A percentile compares a stretch with the other conserved stretches of the same genome.
These are phyloP conservation scores for Tamias sibiricus DNA, from an alignment of 2,113 vertebrate species.

Conservation along the genomic window DNA sequence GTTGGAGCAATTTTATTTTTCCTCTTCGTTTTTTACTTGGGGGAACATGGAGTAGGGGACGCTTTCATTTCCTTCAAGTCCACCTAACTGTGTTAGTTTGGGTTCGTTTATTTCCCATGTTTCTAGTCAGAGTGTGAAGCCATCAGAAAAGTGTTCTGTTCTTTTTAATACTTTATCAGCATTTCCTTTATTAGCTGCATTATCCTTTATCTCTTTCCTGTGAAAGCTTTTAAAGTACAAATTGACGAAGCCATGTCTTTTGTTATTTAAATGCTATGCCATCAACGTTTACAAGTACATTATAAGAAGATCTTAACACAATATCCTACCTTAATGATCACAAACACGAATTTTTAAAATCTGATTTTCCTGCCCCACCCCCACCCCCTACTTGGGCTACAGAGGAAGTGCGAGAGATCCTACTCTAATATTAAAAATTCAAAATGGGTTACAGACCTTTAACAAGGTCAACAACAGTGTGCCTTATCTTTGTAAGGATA, in stretches of 20 bases:
- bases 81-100: constrained; percentile 29
- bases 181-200: constrained; percentile 57
- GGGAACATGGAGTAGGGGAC: fast-evolving
- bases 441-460: not conserved
- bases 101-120: not conserved
- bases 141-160: not conserved
- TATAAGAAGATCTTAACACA: constrained; percentile 43
- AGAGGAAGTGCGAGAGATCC: not conserved
- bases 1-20: constrained; percentile 27
- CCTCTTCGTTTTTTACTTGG: constrained; percentile 55
- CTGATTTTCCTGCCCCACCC: not conserved
- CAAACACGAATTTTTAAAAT: not conserved
- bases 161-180: constrained; percentile 61
- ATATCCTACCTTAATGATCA: not conserved
- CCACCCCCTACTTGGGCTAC: not conserved
- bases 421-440: not conserved
- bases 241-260: constrained; percentile 57
- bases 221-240: constrained; percentile 69
- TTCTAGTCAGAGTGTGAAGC: not conserved
- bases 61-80: constrained; percentile 30
- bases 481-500: not conserved
- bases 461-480: not conserved
- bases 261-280: constrained; percentile 64
- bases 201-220: constrained; percentile 69
- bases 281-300: constrained; percentile 45